Percentiles rank a stretch among this genome's conserved stretches.
phyloP scores from a whole-genome alignment of 2,888 invertebrate species.

The Himalopsyche japonica region DNA sequence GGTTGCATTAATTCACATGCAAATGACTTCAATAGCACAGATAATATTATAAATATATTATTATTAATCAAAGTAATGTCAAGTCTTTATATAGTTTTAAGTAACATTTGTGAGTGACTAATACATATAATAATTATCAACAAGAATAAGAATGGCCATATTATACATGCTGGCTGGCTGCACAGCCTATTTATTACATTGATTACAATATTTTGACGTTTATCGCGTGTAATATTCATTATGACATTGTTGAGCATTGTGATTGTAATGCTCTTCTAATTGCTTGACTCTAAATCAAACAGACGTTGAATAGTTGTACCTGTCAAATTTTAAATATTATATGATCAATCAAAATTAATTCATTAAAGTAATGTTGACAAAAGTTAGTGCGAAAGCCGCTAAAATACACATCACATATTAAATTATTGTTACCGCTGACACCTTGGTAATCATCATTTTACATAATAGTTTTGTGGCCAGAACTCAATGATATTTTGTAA shows the following conservation, averaged over 20 bases:
- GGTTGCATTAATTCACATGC: too few relatives aligned
- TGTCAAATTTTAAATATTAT: neutral
- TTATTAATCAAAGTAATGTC: too few relatives aligned
- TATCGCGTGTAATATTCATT: constrained; percentile 28
- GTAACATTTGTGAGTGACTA: neutral
- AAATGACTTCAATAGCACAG: too few relatives aligned
- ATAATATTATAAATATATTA: too few relatives aligned
- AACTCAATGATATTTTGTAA: neutral
- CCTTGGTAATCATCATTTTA: neutral
- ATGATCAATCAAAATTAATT: neutral
- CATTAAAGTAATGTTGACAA: neutral
- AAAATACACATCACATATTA: neutral
- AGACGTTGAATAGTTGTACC: neutral
- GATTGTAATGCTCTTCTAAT: neutral
- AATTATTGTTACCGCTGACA: neutral
- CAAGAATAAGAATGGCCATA: neutral
- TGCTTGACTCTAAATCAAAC: neutral
- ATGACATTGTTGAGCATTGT: neutral
- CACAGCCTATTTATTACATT: constrained; percentile 33
- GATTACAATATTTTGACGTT: constrained; percentile 33
- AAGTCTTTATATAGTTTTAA: neutral
- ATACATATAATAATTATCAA: neutral
- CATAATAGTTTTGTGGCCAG: neutral
- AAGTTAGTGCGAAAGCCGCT: neutral
- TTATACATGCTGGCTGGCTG: constrained; percentile 18